Percentiles rank a stretch among this genome's conserved stretches.
These are phyloP conservation scores for Subanguina moxae DNA, from an alignment of 1,140 invertebrate genomes.

Conservation along the genomic window DNA sequence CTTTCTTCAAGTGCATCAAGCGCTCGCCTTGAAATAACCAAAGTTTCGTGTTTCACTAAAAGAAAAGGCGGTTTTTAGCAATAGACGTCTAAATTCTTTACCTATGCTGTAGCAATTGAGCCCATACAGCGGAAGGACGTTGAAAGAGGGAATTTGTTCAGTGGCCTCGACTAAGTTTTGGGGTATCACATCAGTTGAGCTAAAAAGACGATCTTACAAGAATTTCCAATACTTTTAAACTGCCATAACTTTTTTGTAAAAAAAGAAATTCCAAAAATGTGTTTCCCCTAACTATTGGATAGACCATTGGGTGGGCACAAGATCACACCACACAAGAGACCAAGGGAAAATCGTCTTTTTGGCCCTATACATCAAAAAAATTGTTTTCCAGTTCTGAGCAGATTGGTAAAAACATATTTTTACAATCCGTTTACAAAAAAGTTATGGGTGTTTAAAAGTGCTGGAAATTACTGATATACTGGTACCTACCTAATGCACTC, in stretches of 20 bases:
- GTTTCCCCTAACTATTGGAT: slow-evolving; percentile 18
- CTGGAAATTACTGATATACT: too few relatives aligned
- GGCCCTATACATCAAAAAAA: too few relatives aligned
- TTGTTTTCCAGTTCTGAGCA: too few relatives aligned
- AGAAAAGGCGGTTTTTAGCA: background rate
- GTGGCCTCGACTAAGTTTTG: slow-evolving; percentile 65
- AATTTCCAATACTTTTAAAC: too few relatives aligned
- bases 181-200: slow-evolving; percentile 22
- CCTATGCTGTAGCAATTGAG: slow-evolving; percentile 74
- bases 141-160: slow-evolving; percentile 73
- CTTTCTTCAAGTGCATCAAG: slow-evolving; percentile 79
- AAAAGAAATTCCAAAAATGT: slow-evolving; percentile 13
- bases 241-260: background rate
- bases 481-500: too few relatives aligned
- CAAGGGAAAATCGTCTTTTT: too few relatives aligned
- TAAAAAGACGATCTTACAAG: slow-evolving; percentile 17
- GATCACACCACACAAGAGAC: too few relatives aligned
- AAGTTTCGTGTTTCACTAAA: slow-evolving; percentile 80
- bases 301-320: too few relatives aligned
- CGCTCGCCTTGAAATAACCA: slow-evolving; percentile 80
- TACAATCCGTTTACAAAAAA: too few relatives aligned
- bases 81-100: background rate
- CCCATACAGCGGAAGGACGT: slow-evolving; percentile 90
- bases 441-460: too few relatives aligned
- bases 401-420: too few relatives aligned